Percentiles rank a stretch among this genome's conserved stretches.
phyloP scores from a whole-genome alignment of 2,113 vertebrate genomes.

The Fulica atra region DNA sequence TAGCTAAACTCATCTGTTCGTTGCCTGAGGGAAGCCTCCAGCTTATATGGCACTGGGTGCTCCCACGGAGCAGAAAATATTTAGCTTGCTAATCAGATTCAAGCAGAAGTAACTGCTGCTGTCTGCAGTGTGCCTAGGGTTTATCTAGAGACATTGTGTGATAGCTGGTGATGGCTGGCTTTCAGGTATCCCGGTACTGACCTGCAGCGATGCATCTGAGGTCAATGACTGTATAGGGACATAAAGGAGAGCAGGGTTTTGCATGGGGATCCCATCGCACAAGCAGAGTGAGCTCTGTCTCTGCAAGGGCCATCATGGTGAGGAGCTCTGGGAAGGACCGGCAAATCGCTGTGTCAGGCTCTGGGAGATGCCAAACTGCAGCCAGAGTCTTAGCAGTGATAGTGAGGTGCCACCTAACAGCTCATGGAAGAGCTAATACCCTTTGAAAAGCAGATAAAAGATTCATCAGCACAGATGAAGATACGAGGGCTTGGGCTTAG shows the following conservation, averaged over 20 bases:
- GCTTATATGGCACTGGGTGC: conserved; percentile 2
- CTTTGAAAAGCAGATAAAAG: conserved; percentile 57
- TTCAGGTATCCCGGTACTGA: background rate
- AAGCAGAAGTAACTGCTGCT: background rate
- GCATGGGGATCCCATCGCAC: fast-evolving
- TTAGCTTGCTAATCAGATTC: background rate
- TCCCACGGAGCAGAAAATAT: background rate
- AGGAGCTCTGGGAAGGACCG: background rate
- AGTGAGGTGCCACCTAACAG: background rate
- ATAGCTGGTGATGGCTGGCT: background rate
- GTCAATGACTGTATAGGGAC: background rate
- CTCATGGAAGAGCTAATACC: background rate
- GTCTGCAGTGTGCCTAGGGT: background rate
- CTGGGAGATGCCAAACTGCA: background rate
- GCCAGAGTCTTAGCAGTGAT: background rate
- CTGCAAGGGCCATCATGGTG: background rate
- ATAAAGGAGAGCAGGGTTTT: background rate
- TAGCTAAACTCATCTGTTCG: conserved; percentile 51
- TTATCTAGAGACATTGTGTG: background rate
- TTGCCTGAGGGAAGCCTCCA: conserved; percentile 58
- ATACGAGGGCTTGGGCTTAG: conserved; percentile 44
- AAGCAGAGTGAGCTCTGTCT: background rate
- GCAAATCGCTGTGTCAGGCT: background rate
- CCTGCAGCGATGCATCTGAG: background rate
- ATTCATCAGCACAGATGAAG: conserved; percentile 63